A percentile compares a stretch with the other conserved stretches of the same genome.
Evolutionary conservation across 2,113 vertebrate species (phyloP).

Genomic region (Leucopsar rothschildi): DNA sequence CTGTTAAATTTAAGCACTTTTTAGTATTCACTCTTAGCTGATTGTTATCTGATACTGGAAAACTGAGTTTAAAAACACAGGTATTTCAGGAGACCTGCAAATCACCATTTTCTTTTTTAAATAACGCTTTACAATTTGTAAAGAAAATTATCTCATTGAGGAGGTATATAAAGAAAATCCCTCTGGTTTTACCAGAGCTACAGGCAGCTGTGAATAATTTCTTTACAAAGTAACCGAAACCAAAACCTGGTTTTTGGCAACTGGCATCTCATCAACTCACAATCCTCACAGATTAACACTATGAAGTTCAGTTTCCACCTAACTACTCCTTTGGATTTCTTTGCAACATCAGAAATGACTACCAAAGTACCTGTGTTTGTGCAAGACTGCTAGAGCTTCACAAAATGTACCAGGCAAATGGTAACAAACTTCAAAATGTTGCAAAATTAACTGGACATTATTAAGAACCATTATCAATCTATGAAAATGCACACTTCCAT

Average conservation of each 20-base stretch:
- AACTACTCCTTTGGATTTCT: background rate
- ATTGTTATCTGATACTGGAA: background rate
- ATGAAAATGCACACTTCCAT: background rate
- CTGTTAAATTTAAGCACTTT: background rate
- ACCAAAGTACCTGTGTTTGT: background rate
- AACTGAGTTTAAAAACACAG: background rate
- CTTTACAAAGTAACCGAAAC: slow-evolving; percentile 1
- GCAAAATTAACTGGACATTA: background rate
- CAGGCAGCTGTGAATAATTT: background rate
- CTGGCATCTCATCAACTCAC: background rate
- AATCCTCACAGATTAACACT: background rate
- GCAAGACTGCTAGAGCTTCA: background rate
- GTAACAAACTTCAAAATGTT: background rate
- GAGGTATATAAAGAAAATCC: background rate
- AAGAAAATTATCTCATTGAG: background rate
- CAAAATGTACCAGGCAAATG: background rate
- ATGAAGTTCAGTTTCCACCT: background rate
- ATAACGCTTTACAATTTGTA: background rate
- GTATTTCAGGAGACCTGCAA: background rate
- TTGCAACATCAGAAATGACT: background rate
- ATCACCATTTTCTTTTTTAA: background rate
- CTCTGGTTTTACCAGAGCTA: background rate
- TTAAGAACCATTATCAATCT: rapidly evolving
- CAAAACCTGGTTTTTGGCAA: background rate
- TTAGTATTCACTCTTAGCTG: background rate